phyloP scores from a whole-genome alignment of 1,140 invertebrate genomes.

The Bicyclus anynana region DNA sequence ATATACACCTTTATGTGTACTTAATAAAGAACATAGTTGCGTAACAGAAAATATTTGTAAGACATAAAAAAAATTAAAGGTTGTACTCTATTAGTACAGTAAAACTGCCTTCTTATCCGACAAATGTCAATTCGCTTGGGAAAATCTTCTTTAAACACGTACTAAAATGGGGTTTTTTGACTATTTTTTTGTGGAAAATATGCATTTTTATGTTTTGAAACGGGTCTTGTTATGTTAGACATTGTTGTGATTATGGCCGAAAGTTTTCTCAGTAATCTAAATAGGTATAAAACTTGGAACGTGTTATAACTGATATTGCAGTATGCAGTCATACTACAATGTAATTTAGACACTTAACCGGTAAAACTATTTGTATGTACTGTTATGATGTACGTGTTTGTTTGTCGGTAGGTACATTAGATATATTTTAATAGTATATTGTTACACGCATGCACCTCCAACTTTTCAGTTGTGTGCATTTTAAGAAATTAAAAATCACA shows the following conservation, averaged over 20 bases:
- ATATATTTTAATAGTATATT: no score
- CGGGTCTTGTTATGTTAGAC: constrained; percentile 19
- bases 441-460: no score
- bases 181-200: constrained; percentile 22
- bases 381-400: no score
- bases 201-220: constrained; percentile 5
- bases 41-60: neutral
- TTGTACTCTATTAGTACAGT: constrained; percentile 8
- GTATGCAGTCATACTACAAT: neutral
- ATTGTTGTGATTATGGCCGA: constrained; percentile 12
- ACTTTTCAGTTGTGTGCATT: no score
- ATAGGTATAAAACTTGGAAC: neutral
- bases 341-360: no score
- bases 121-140: constrained; percentile 19
- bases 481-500: no score
- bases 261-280: constrained; percentile 5
- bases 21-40: neutral
- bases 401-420: no score
- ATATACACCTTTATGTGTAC: neutral
- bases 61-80: neutral
- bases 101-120: constrained; percentile 1
- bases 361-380: no score
- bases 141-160: constrained; percentile 16
- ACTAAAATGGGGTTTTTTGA: constrained; percentile 9
- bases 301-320: neutral